Evolutionary conservation across 1,140 invertebrate genomes (phyloP).

Genomic region (Myzus persicae): DNA sequence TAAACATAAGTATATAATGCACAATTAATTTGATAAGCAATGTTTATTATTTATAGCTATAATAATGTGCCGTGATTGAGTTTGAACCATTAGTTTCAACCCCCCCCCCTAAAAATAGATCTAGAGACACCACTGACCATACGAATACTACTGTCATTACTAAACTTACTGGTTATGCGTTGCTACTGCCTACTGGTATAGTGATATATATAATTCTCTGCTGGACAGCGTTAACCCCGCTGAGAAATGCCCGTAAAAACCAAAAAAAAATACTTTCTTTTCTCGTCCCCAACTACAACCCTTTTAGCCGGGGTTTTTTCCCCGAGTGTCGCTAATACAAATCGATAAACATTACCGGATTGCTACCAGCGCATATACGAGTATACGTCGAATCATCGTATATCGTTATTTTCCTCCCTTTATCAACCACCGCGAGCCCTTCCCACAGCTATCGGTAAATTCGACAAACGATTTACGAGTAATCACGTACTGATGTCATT

Average conservation of each 20-base stretch:
- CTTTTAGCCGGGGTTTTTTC: neutral
- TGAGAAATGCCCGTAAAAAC: conserved; percentile 31
- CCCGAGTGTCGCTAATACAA: neutral
- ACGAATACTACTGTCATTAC: neutral
- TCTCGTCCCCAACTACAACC: neutral
- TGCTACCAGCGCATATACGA: neutral
- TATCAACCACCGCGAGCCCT: neutral
- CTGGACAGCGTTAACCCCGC: neutral
- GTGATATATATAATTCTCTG: neutral
- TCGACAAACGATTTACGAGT: conserved; percentile 9
- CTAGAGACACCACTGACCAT: neutral
- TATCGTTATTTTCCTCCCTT: neutral
- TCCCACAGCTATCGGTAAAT: neutral
- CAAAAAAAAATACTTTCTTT: conserved; percentile 24
- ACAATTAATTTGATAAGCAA: neutral
- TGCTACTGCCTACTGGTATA: neutral
- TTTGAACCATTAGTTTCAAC: neutral
- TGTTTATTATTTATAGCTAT: too few relatives aligned
- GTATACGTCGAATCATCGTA: neutral
- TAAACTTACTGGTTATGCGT: neutral
- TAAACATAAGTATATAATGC: too few relatives aligned
- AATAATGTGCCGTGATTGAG: neutral
- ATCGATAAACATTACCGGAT: conserved; percentile 30
- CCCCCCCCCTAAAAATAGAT: neutral
- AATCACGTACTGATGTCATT: conserved; percentile 6